phyloP scores from a whole-genome alignment of 2,888 invertebrate genomes.

The Teleogryllus oceanicus region DNA sequence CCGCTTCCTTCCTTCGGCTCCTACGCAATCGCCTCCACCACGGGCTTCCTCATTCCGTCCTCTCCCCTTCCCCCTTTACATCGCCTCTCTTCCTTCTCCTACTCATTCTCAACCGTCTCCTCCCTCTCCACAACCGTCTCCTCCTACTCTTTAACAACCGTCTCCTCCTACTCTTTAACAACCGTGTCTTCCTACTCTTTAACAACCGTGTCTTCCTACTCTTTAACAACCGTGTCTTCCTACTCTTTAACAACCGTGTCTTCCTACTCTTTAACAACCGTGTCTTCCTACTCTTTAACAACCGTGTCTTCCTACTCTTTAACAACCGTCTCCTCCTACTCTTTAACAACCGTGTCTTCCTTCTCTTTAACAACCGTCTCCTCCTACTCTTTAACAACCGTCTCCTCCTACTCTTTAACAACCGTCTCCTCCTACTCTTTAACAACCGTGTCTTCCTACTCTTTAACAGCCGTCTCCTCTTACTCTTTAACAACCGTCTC shows the following conservation, averaged over 20 bases:
- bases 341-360: neutral
- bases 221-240: neutral
- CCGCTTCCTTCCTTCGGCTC: no score
- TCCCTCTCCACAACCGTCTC: no score
- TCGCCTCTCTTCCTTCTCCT: no score
- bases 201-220: neutral
- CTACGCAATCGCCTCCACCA: no score
- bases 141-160: neutral
- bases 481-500: neutral
- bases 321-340: no score
- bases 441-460: neutral
- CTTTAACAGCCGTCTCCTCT: neutral
- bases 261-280: neutral
- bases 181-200: neutral
- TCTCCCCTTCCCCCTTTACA: no score
- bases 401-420: neutral
- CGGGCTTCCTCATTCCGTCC: no score
- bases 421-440: neutral
- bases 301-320: neutral
- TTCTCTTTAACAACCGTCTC: neutral
- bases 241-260: neutral
- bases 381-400: neutral
- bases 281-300: neutral
- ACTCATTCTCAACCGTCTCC: accelerated
- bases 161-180: neutral